Evolutionary conservation across 2,888 invertebrate genomes (phyloP).

Genomic region (Eupithecia abbreviata): DNA sequence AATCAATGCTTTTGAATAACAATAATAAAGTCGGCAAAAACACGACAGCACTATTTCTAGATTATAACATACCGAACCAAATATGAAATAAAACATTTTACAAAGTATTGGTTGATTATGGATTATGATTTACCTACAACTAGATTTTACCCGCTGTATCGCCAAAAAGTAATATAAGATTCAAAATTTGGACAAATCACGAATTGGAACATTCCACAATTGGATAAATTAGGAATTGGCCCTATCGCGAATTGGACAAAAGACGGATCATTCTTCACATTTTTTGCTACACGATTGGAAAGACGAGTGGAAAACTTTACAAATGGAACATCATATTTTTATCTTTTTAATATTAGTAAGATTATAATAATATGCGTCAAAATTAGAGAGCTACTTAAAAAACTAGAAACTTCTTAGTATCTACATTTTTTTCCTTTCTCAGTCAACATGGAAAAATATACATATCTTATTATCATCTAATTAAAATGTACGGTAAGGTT

Average conservation of each 20-base stretch:
- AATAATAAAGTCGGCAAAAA: slow-evolving; percentile 15
- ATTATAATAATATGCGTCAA: slow-evolving; percentile 39
- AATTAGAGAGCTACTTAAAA: slow-evolving; percentile 73
- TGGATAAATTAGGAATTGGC: not conserved
- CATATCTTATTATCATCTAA: slow-evolving; percentile 46
- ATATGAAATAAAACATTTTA: slow-evolving; percentile 10
- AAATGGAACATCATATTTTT: not conserved
- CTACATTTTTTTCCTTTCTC: slow-evolving; percentile 46
- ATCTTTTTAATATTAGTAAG: slow-evolving; percentile 1
- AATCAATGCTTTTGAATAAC: slow-evolving; percentile 3
- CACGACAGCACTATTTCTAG: slow-evolving; percentile 38
- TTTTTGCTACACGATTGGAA: not conserved
- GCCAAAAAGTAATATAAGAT: not conserved
- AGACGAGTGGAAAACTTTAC: not conserved
- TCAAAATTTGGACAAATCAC: not conserved
- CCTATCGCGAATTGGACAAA: not conserved
- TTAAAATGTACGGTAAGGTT: slow-evolving; percentile 47
- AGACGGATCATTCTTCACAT: not conserved
- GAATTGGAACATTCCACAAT: not conserved
- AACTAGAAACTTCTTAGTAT: slow-evolving; percentile 50
- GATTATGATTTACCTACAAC: slow-evolving; percentile 15
- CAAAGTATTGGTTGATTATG: slow-evolving; percentile 25
- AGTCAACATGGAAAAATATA: slow-evolving; percentile 58
- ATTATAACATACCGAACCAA: slow-evolving; percentile 38
- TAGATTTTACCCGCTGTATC: not conserved